Base-by-base conservation (phyloP, 2,888 invertebrate species). In the Scaptodrosophila latifasciaeformis region DNA sequence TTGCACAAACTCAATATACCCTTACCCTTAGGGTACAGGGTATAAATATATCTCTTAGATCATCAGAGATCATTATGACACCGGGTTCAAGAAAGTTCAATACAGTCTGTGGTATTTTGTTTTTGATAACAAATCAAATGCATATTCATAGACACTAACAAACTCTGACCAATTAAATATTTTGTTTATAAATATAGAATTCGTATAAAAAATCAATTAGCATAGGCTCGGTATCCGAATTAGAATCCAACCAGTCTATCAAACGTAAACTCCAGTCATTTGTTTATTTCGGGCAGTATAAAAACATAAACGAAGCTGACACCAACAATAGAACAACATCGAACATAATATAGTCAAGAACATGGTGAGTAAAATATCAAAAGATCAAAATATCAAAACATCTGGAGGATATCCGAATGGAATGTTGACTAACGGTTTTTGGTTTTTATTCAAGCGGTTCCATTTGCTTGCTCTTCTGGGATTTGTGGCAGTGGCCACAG, bases 321-420 rank as follows among this genome's bases (percentile, higher is more conserved):
- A 35, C 48, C 45, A 64, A 56, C 45, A 68, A 74, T 74, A 72
- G 72, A 72, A 52, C 55, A 52, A 29, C 57, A 34, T n/a, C 19
- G 44, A 39, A 29, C 54, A 39, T 46, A 60, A 54, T 54, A 37
- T 18, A 37, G 37, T 15, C 2, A 18, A 35, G 18, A 37, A 17
- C 6, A 17, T 37, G n/a, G n/a, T n/a, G n/a, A n/a, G n/a, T n/a
- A n/a, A n/a, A n/a, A n/a, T n/a, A n/a, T n/a, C n/a, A n/a, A n/a
- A n/a, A n/a, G n/a, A n/a, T n/a, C n/a, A n/a, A n/a, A n/a, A n/a
- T n/a, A n/a, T n/a, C n/a, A n/a, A n/a, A 10, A 12, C 17, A n/a
- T n/a, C n/a, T n/a, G n/a, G n/a, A n/a, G n/a, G n/a, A 5, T 19
- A 17, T 9, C 42, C 6, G 35, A 15, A 17, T 35, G 2, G 13